phyloP scores from a whole-genome alignment of 2,888 invertebrate species.

The Tetragonisca angustula region DNA sequence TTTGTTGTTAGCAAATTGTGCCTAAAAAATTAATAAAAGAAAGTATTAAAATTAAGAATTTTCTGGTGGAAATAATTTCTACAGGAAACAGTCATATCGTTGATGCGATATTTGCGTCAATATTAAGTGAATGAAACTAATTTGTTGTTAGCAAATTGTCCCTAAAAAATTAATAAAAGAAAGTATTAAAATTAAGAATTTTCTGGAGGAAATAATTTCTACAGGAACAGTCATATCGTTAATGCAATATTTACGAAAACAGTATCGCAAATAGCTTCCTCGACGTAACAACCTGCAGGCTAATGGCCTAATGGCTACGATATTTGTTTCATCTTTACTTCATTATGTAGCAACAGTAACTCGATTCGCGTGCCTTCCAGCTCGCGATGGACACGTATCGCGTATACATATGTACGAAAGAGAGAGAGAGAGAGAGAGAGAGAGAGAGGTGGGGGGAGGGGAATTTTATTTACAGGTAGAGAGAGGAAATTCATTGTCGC shows the following conservation, averaged over 20 bases:
- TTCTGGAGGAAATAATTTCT: background rate
- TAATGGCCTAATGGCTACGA: background rate
- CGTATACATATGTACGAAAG: accelerated
- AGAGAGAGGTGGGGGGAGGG: background rate
- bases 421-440: too few species aligned
- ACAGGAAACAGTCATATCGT: too few species aligned
- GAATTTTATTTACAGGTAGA: background rate
- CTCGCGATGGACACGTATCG: background rate
- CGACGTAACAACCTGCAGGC: background rate
- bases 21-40: too few species aligned
- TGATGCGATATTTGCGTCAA: too few species aligned
- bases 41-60: too few species aligned
- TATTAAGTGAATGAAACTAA: too few species aligned
- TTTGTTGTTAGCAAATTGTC: too few species aligned
- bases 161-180: too few species aligned
- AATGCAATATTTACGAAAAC: background rate
- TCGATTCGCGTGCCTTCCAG: background rate
- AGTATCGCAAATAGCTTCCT: accelerated
- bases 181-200: too few species aligned
- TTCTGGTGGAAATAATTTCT: too few species aligned
- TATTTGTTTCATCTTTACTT: background rate
- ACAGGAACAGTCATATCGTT: background rate
- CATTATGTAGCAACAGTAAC: background rate
- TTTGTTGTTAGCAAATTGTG: too few species aligned
- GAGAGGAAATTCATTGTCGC: background rate